Evolutionary conservation across 2,797 vertebrate species (phyloP), one percentile per base, ranked within the genome.

Genomic region (Leuciscus waleckii): DNA sequence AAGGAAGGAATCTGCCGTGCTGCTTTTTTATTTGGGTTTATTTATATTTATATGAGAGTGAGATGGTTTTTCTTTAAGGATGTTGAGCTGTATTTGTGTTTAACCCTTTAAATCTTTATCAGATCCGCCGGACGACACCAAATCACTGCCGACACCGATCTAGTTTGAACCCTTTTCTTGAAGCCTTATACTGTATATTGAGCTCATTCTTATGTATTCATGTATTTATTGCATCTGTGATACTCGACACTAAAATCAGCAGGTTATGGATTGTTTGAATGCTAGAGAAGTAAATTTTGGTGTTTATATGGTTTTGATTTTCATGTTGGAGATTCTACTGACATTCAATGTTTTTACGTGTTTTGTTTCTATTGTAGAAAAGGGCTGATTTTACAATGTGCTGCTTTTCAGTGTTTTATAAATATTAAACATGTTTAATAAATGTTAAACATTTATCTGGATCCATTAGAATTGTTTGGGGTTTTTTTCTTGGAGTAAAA

Each of bases 191-290:
- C 51, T 89, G 76, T 84, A 81, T 85, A 81, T 86, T 43, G 35
- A 86, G 73, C 71, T 86, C 7, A 1, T 26, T 61, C 21, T 63
- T 81, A 46, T 80, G 58, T 81, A 51, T 76, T 71, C 8, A n/a
- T 56, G 46, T 89, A 86, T 88, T 88, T 88, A 88, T 87, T 87
- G 23, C 46, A 16, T 79, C 69, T 79, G n/a, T 58, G 26, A 68
- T 76, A 49, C 16, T 37, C 10, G 35, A 78, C 78, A 82, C 82
- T 86, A 84, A 26, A 43, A 79, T 63, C 74, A 70, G 56, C 46
- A 54, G 41, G 51, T 82, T 68, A 29, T 67, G 39, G 8, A 19
- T 70, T 80, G 39, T 86, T 79, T 84, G n/a, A 82, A 77, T 81
- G 10, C 2, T 41, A 29, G 43, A 65, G n/a, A 78, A 35, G 41